Base-by-base conservation (phyloP, 1,140 invertebrate species). In the Drosophila lowei region DNA sequence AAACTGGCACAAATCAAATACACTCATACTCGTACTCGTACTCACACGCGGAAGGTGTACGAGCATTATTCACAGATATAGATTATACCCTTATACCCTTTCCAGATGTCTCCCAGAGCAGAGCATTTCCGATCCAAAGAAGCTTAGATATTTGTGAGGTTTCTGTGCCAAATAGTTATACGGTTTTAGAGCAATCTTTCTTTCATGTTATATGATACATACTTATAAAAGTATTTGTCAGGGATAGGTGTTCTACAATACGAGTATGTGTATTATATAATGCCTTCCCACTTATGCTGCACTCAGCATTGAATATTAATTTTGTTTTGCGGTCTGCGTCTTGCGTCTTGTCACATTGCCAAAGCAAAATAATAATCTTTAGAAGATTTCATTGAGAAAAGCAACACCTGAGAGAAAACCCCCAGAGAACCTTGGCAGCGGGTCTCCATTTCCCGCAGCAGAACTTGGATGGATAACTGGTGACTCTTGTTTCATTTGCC, bases 261-360 rank as follows among this genome's bases (percentile, higher is more conserved):
- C 5, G 23, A 5, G 5, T 25, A 18, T 44, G 18, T 49, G 58
- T 66, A 64, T 86, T 77, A 86, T 77, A 77, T 81, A 80, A 74
- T 66, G 50, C 73, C 41, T 73, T 73, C 52, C 50, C 71, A 56
- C 62, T 55, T 61, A 52, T 65, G 46, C 23, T 59, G 48, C 63
- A 58, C 64, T 75, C 70, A 86, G 50, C 83, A 88, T 88, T 88
- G 83, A 88, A 76, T 68, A 88, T 70, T 68, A 76, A 83, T 88
- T 88, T 48, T 52, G 30, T 25, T 8, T 8, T 88, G 83, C 57
- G 83, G 83, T 79, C 55, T 77, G 48, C 61, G 16, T 59, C 77
- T 58, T 77, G 48, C 61, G 16, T 59, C 77, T 79, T 79, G 77
- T 79, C 77, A 81, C 73, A 72, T 60, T 72, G 78, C 79, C 73